Base-by-base conservation (phyloP, 2,888 invertebrate genomes). In the Creontiades dilutus region DNA sequence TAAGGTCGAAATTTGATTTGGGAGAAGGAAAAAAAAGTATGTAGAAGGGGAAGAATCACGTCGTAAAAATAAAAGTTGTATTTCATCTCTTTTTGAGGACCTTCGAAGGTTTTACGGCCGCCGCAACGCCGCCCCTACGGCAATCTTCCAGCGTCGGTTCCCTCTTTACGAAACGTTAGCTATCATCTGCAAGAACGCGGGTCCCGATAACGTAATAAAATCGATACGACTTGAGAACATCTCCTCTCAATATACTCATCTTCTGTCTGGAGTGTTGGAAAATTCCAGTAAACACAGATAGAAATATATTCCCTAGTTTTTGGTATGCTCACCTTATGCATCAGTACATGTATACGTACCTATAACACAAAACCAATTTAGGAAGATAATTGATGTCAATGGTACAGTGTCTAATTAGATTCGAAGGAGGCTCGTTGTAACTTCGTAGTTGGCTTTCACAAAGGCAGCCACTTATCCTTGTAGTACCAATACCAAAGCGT, bases 1-100 rank as follows among this genome's bases (percentile, higher is more conserved):
- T 86, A 86, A 86, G 85, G 85, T 11, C 16, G 85, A 61, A 86
- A 61, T 61, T 61, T 37, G 61, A 61, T 86, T 86, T 61, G 85
- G 61, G 16, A 28, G 47, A 16, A 48, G n/a, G 81, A 23, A 13
- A 19, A 13, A 52, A 19, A 16, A n/a, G n/a, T n/a, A 12, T 52
- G 52, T 61, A 28, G 61, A 46, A 61, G 13, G 28, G 61, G 48
- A 52, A 28, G 48, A 86, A 86, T 86, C 85, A 57, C 37, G 68
- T 86, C 85, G 61, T 86, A 86, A 86, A 86, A 86, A 37, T 27
- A 27, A 23, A 82, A 48, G 52, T 52, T 55, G 78, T 78, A 82
- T 82, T 82, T 82, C 52, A 52, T 82, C 52, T 48, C 27, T 82
- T 82, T 82, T 52, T 9, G 82, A 52, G 27, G 82, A 28, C 27